A percentile compares a stretch with the other conserved stretches of the same genome.
Evolutionary conservation across 2,113 vertebrate species (phyloP).

Genomic region (Odobenus rosmarus): DNA sequence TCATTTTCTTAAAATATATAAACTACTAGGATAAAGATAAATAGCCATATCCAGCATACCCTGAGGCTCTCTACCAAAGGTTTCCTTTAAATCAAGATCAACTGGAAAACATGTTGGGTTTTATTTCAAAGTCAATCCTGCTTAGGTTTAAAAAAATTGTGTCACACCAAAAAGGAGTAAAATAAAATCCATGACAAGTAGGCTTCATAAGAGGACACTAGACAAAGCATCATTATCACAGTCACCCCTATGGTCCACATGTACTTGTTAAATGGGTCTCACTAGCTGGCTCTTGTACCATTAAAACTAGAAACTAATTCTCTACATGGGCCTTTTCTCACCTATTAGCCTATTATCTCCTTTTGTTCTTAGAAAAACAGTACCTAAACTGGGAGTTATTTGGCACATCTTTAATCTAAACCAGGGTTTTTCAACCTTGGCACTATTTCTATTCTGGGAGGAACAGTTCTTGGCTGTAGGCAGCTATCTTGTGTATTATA

Average conservation of each 20-base stretch:
- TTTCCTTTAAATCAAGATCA: constrained; percentile 86
- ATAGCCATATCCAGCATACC: constrained; percentile 80
- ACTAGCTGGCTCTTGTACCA: neutral
- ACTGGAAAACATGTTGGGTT: constrained; percentile 82
- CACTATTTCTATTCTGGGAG: neutral
- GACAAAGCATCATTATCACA: neutral
- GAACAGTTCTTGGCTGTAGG: neutral
- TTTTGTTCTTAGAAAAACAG: constrained; percentile 18
- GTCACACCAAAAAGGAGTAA: constrained; percentile 38
- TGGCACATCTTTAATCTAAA: neutral
- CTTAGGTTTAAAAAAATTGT: constrained; percentile 60
- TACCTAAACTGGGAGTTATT: neutral
- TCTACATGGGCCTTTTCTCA: neutral
- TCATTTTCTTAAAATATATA: constrained; percentile 90
- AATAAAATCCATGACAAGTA: constrained; percentile 49
- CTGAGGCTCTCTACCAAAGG: constrained; percentile 81
- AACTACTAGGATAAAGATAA: constrained; percentile 88
- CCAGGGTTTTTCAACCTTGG: neutral
- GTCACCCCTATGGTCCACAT: neutral
- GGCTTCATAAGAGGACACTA: constrained; percentile 43
- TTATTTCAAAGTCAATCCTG: constrained; percentile 84
- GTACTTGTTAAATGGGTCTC: constrained; percentile 14
- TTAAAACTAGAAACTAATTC: neutral
- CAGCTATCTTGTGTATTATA: neutral
- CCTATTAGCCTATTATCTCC: neutral